phyloP scores from a whole-genome alignment of 92 coral and sea anemone species.

The Meandrina meandrites region DNA sequence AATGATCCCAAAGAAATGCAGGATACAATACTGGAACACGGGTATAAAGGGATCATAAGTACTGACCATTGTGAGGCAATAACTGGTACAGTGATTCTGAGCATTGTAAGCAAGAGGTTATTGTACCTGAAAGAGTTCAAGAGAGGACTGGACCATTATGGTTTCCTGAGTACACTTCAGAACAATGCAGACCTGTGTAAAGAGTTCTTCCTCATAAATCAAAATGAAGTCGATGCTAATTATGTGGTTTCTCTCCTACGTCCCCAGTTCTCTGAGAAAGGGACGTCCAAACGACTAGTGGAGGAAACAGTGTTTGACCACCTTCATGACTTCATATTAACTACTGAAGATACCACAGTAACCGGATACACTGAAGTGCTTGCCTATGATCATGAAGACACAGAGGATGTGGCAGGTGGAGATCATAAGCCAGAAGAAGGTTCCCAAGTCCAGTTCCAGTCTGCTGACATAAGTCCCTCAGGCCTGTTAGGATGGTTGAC shows the following conservation, averaged over 20 bases:
- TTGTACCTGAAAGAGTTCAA: constrained; percentile 55
- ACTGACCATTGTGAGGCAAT: constrained; percentile 43
- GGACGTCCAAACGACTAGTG: constrained; percentile 43
- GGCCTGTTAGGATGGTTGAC: constrained; percentile 69
- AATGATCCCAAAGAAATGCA: constrained; percentile 45
- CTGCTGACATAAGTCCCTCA: constrained; percentile 54
- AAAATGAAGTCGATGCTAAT: constrained; percentile 55
- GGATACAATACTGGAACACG: constrained; percentile 61
- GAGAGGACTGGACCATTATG: constrained; percentile 59
- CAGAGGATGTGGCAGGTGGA: constrained; percentile 29
- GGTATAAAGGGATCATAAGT: constrained; percentile 58
- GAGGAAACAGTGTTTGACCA: constrained; percentile 60
- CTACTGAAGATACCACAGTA: constrained; percentile 45
- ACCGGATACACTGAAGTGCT: constrained; percentile 53
- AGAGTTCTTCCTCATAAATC: constrained; percentile 48
- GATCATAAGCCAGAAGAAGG: constrained; percentile 38
- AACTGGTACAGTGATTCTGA: constrained; percentile 56
- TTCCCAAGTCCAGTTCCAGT: constrained; percentile 30
- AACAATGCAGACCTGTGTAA: constrained; percentile 59
- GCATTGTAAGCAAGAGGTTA: constrained; percentile 60
- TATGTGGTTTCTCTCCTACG: constrained; percentile 59
- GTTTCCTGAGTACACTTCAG: constrained; percentile 37
- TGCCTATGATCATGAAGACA: constrained; percentile 49
- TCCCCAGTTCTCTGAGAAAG: constrained; percentile 61
- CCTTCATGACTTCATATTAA: constrained; percentile 59